Conservation (phyloP, 1,140 invertebrate species). For the Armadillidium nasatum region DNA sequence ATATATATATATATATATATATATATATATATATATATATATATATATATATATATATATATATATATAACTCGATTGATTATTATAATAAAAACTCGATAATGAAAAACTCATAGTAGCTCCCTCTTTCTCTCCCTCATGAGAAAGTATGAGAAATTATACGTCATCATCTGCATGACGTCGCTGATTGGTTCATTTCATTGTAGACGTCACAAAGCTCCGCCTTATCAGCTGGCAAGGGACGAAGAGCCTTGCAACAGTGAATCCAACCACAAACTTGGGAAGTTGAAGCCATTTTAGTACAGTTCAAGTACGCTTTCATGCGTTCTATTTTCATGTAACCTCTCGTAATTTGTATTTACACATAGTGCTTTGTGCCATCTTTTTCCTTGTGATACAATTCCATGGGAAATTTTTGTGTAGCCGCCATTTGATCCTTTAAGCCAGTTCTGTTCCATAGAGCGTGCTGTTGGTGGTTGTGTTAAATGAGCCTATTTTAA, state of each 20-base stretch:
- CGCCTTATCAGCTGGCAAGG: conserved; percentile 7
- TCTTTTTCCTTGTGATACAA: background rate
- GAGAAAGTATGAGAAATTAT: background rate
- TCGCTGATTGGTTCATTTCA: background rate
- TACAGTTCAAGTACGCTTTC: background rate
- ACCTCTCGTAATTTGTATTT: background rate
- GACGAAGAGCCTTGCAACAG: background rate
- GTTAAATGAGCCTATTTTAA: too few relatives aligned
- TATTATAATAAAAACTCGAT: conserved; percentile 5
- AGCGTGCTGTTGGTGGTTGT: too few relatives aligned
- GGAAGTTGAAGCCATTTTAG: background rate
- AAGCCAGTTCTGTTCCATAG: too few relatives aligned
- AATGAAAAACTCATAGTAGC: background rate
- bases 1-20: conserved; percentile 25
- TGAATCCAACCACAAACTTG: background rate
- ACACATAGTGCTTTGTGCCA: background rate
- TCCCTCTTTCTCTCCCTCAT: background rate
- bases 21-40: conserved; percentile 27
- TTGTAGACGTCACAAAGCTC: background rate
- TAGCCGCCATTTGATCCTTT: background rate
- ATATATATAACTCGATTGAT: background rate
- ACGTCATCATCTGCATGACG: background rate
- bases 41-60: conserved; percentile 23
- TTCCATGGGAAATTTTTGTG: background rate
- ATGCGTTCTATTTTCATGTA: background rate